Evolutionary conservation across 1,140 invertebrate species (phyloP).

Genomic region (Doryteuthis pealeii): DNA sequence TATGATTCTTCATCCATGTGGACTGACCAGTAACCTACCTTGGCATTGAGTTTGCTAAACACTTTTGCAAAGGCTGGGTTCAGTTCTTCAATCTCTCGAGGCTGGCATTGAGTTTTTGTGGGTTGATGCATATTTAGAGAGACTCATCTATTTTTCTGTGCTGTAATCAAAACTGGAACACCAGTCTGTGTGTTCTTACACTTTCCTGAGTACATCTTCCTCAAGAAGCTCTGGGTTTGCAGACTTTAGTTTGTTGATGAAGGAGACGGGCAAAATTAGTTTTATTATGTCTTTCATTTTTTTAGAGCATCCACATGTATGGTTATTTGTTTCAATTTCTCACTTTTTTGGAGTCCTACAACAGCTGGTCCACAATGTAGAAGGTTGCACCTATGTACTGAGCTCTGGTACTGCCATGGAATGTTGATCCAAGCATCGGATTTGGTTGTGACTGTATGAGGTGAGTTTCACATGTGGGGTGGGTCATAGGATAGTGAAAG

Average conservation of each 20-base stretch:
- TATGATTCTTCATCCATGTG: not conserved
- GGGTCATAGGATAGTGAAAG: not conserved
- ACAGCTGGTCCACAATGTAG: not conserved
- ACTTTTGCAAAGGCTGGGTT: conserved; percentile 1
- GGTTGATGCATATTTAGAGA: conserved; percentile 14
- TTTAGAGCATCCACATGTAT: not conserved
- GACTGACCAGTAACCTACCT: not conserved
- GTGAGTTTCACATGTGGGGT: not conserved
- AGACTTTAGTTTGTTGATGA: not conserved
- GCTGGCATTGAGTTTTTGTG: no score
- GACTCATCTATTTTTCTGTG: conserved; percentile 12
- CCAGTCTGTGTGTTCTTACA: no score
- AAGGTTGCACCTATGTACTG: not conserved
- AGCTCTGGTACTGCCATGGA: not conserved
- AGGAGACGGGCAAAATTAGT: not conserved
- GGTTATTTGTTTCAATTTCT: not conserved
- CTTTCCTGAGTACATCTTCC: not conserved
- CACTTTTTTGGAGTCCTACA: not conserved
- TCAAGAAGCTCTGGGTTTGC: not conserved
- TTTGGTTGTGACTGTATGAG: not conserved
- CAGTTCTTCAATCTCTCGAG: conserved; percentile 12
- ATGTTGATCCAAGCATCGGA: not conserved
- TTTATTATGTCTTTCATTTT: no score
- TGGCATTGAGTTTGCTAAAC: conserved; percentile 19
- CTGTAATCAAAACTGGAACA: conserved; percentile 4